These are phyloP conservation scores for Cacatua alba DNA, from an alignment of 2,113 vertebrate species.

Conservation along the genomic window DNA sequence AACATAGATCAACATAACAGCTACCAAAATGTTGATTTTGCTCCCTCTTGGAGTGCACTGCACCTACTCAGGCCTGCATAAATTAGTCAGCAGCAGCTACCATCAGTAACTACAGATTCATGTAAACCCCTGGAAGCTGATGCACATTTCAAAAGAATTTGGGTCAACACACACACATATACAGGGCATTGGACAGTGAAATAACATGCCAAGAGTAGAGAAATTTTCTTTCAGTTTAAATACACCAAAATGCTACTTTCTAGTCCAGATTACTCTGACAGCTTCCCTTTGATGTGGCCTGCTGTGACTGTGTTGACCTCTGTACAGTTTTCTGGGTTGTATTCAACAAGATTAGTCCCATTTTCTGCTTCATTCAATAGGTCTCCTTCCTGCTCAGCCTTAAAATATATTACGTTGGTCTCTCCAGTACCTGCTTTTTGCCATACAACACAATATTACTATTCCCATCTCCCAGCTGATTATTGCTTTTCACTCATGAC, in stretches of 20 bases:
- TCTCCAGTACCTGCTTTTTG: neutral
- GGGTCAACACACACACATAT: neutral
- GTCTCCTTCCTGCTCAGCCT: neutral
- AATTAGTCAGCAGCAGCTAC: neutral
- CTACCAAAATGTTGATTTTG: neutral
- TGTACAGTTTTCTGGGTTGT: neutral
- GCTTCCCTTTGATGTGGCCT: neutral
- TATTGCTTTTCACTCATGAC: neutral
- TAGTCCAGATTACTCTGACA: neutral
- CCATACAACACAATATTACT: neutral
- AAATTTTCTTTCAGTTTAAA: neutral
- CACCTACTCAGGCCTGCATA: neutral
- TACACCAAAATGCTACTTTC: neutral
- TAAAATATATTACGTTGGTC: neutral
- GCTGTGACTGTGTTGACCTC: neutral
- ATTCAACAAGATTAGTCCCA: neutral
- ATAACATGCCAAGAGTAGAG: neutral
- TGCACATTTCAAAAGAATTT: neutral
- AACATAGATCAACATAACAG: neutral
- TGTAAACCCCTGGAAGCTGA: neutral
- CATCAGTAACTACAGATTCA: neutral
- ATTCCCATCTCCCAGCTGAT: neutral
- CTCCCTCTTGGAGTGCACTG: neutral
- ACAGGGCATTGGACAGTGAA: neutral
- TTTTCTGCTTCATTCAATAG: neutral